phyloP scores from a whole-genome alignment of 2,113 vertebrate species.

The Nibea albiflora region DNA sequence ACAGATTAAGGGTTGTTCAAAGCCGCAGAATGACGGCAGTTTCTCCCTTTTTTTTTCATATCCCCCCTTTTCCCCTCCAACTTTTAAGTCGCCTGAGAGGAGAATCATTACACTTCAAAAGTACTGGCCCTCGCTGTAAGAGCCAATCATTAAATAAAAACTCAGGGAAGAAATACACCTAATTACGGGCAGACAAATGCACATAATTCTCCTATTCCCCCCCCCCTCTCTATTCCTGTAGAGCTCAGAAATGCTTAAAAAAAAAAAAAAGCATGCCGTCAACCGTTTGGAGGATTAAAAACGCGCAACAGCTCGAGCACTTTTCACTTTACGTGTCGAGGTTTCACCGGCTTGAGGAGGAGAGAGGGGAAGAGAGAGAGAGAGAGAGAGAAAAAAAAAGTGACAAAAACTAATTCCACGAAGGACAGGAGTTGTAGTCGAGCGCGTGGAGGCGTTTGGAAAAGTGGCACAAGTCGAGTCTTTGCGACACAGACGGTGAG shows the following conservation, averaged over 20 bases:
- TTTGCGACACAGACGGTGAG: slow-evolving; percentile 63
- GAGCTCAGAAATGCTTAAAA: slow-evolving; percentile 67
- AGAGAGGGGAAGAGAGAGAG: not conserved
- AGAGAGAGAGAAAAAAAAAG: not conserved
- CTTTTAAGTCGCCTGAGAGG: slow-evolving; percentile 79
- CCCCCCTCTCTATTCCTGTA: not conserved
- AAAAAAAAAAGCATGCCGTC: slow-evolving; percentile 57
- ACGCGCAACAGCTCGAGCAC: slow-evolving; percentile 61
- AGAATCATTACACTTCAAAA: slow-evolving; percentile 81
- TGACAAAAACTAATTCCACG: slow-evolving; percentile 54
- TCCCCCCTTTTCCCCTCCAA: slow-evolving; percentile 46
- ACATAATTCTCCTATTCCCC: slow-evolving; percentile 61
- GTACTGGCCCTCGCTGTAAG: slow-evolving; percentile 70
- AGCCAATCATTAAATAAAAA: slow-evolving; percentile 82
- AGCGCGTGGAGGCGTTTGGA: slow-evolving; percentile 39
- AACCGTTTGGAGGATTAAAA: slow-evolving; percentile 72
- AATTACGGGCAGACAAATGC: slow-evolving; percentile 80
- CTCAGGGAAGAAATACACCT: slow-evolving; percentile 79
- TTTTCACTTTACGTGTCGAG: slow-evolving; percentile 69
- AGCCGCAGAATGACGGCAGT: slow-evolving; percentile 64
- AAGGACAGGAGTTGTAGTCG: slow-evolving; percentile 50
- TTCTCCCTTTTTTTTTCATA: slow-evolving; percentile 34
- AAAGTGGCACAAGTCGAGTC: slow-evolving; percentile 40
- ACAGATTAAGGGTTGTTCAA: slow-evolving; percentile 85
- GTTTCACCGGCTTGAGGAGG: slow-evolving; percentile 53